Conservation (phyloP, 2,113 vertebrate species). For the Phocoena sinus region DNA sequence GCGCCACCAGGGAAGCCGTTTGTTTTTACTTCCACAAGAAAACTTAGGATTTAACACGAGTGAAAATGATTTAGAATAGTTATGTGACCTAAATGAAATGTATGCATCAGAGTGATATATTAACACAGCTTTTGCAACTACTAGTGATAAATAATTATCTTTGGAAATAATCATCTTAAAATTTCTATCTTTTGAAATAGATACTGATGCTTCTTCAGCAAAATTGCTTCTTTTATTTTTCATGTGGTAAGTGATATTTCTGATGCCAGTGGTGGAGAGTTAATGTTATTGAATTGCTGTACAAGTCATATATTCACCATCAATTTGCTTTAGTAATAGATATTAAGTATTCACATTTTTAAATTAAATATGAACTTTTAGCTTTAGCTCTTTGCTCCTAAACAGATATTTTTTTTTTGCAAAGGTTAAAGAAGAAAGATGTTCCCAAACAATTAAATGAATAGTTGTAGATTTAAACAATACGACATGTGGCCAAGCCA, state of each 20-base stretch:
- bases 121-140: neutral
- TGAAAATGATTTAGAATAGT: neutral
- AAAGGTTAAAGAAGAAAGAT: neutral
- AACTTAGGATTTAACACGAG: neutral
- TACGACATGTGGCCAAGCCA: fast-evolving
- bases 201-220: neutral
- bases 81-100: neutral
- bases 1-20: neutral
- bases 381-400: neutral
- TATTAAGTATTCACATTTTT: neutral
- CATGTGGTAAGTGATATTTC: neutral
- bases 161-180: neutral
- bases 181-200: neutral
- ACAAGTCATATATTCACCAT: neutral
- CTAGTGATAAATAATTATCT: neutral
- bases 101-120: neutral
- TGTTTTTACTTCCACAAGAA: neutral
- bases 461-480: neutral
- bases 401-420: neutral
- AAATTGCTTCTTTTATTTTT: neutral
- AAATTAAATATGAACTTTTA: neutral
- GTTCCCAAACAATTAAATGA: neutral
- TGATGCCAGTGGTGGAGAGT: neutral
- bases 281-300: neutral
- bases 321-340: neutral